Conservation (phyloP, 30 jellyfish, hydroid and myxozoan species). For the Aurelia aurita region DNA sequence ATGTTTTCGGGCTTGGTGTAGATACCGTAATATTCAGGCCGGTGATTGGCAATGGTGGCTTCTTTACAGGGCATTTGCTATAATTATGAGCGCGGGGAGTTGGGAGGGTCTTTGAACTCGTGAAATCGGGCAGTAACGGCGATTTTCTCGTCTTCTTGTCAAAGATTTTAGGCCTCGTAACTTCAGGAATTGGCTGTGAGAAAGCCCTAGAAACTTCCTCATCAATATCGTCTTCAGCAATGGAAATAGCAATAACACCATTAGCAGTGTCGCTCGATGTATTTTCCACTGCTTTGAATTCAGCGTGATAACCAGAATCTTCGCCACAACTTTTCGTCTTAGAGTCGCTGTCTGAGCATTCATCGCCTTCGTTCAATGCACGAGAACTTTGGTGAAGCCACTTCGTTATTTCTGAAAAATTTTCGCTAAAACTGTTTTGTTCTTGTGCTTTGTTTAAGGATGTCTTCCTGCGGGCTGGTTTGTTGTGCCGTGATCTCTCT, state of each 20-base stretch:
- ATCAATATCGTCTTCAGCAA: slow-evolving; percentile 18
- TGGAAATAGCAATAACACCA: not conserved
- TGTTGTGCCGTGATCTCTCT: not conserved
- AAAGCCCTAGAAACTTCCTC: slow-evolving; percentile 32
- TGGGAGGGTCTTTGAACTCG: not conserved
- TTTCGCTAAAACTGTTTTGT: slow-evolving; percentile 13
- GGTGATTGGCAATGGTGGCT: not conserved
- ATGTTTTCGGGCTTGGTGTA: slow-evolving; percentile 36
- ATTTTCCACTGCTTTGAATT: not conserved
- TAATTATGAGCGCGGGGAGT: not conserved
- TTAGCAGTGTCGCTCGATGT: not conserved
- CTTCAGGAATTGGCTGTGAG: not conserved
- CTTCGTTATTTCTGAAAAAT: slow-evolving; percentile 33
- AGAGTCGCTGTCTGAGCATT: slow-evolving; percentile 29
- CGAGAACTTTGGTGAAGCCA: slow-evolving; percentile 53
- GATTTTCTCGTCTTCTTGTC: not conserved
- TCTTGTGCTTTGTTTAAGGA: slow-evolving; percentile 28
- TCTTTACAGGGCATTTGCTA: not conserved
- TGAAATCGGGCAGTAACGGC: not conserved
- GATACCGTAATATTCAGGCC: not conserved
- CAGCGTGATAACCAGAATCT: not conserved
- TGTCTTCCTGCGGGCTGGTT: not conserved
- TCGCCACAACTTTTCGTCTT: slow-evolving; percentile 26
- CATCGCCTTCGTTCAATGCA: slow-evolving; percentile 4
- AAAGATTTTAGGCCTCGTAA: not conserved